phyloP scores from a whole-genome alignment of 2,888 invertebrate genomes.

The Papilio elwesi region DNA sequence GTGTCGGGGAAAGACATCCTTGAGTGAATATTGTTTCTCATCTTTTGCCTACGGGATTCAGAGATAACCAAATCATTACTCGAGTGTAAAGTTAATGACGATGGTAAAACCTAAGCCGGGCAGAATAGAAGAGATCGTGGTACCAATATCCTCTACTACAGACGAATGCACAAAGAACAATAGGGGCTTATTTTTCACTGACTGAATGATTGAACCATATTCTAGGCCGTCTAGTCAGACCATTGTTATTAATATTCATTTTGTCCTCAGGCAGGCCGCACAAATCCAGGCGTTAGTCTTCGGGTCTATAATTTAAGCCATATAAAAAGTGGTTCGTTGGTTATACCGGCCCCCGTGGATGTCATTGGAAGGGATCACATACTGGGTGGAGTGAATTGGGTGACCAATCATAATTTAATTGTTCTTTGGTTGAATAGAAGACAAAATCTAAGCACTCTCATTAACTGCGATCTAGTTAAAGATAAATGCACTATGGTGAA shows the following conservation, averaged over 20 bases:
- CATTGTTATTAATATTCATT: conserved; percentile 32
- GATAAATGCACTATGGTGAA: conserved; percentile 72
- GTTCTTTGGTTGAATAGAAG: conserved; percentile 94
- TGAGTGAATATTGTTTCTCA: too few relatives aligned
- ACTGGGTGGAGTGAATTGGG: conserved; percentile 90
- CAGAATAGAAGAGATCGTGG: too few relatives aligned
- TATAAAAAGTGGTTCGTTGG: conserved; percentile 60
- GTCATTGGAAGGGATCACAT: conserved; percentile 86
- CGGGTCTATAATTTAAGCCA: conserved; percentile 83
- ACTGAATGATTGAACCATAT: too few relatives aligned
- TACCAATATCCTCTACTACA: too few relatives aligned
- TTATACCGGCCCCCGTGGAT: conserved; percentile 80
- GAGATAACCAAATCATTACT: too few relatives aligned
- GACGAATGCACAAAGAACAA: too few relatives aligned
- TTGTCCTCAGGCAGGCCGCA: conserved; percentile 86
- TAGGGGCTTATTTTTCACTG: too few relatives aligned
- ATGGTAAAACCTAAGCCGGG: too few relatives aligned
- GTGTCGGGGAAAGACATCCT: too few relatives aligned
- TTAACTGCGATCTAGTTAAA: conserved; percentile 81
- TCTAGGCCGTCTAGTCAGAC: too few relatives aligned
- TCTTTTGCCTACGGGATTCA: too few relatives aligned
- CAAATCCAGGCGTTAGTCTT: conserved; percentile 89
- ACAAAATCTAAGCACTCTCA: conserved; percentile 88
- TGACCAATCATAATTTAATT: conserved; percentile 85
- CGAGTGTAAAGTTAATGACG: too few relatives aligned